Evolutionary conservation across 2,888 invertebrate species (phyloP).

Genomic region (Sympetrum striolatum): DNA sequence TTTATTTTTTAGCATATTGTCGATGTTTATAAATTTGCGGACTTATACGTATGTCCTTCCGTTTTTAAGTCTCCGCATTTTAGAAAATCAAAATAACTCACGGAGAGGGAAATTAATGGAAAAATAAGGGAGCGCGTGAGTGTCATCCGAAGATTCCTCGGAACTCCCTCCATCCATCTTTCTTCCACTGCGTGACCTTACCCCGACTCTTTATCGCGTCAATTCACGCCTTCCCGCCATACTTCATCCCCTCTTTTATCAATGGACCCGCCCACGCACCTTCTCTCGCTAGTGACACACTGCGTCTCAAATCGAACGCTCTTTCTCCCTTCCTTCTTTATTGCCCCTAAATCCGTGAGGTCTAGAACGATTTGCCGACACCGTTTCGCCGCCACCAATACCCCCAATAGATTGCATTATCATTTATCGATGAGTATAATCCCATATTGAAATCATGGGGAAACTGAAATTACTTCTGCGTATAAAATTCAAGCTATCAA

Average conservation of each 20-base stretch:
- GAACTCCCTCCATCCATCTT: neutral
- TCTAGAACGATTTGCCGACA: too few relatives aligned
- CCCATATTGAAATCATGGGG: too few relatives aligned
- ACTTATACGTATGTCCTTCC: neutral
- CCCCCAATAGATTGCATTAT: too few relatives aligned
- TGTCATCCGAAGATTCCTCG: constrained; percentile 21
- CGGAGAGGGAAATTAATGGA: neutral
- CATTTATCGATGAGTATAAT: too few relatives aligned
- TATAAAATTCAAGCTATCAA: too few relatives aligned
- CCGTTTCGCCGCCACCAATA: too few relatives aligned
- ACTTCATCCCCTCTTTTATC: constrained; percentile 34
- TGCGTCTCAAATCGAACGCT: neutral
- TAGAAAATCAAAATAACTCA: too few relatives aligned
- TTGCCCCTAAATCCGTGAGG: neutral
- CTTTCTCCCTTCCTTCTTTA: neutral
- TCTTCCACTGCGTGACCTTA: constrained; percentile 7
- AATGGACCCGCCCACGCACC: constrained; percentile 14
- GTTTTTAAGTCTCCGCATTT: too few relatives aligned
- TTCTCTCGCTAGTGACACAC: neutral
- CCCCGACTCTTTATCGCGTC: constrained; percentile 7
- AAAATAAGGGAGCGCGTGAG: constrained; percentile 4
- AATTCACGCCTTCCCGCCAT: constrained; percentile 23
- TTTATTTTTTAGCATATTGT: neutral
- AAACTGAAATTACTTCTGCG: too few relatives aligned
- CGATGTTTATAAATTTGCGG: neutral